Evolutionary conservation across 2,888 invertebrate genomes (phyloP), one percentile per base, ranked within the genome.

Genomic region (Xiphydria camelus): DNA sequence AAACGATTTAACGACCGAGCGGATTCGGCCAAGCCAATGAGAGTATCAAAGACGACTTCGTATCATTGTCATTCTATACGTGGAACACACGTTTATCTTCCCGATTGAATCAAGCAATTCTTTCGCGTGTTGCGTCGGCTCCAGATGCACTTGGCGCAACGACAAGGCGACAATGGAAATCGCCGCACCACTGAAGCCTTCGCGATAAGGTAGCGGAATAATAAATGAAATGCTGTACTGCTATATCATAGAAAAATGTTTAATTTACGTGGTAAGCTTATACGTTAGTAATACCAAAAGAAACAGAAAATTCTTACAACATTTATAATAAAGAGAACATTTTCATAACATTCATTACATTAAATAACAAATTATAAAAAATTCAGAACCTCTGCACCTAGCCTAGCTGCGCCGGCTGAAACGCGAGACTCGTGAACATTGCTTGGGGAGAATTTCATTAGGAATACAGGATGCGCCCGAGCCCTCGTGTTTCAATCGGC

Each of bases 291-390:
- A 73, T 71, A 72, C 66, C 61, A 65, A 66, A 56, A 68, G 61
- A 72, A 70, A 71, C 59, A 66, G 57, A 68, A 69, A 61, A 65
- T 65, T 69, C 66, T 68, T 66, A 66, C 65, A 74, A 71, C 68
- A 63, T 67, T 61, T 47, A 52, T 64, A 66, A 72, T 71, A 67
- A 62, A 61, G 62, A 68, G 65, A 71, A 73, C 64, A 73, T 65
- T 62, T 70, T 64, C 49, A 59, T 71, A 70, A 70, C 70, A 73
- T 70, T 62, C 59, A 63, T 69, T 70, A 70, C 62, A 73, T 72
- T 70, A 69, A 68, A 74, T 74, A 75, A 74, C 73, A 73, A 74
- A 74, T 71, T 68, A 74, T 73, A 69, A 73, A 75, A 68, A 70
- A 65, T 61, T 58, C 58, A 62, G 55, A 66, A 60, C 47, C 55